These are phyloP conservation scores for Portevinia maculata DNA, from an alignment of 2,888 invertebrate genomes.

Conservation along the genomic window DNA sequence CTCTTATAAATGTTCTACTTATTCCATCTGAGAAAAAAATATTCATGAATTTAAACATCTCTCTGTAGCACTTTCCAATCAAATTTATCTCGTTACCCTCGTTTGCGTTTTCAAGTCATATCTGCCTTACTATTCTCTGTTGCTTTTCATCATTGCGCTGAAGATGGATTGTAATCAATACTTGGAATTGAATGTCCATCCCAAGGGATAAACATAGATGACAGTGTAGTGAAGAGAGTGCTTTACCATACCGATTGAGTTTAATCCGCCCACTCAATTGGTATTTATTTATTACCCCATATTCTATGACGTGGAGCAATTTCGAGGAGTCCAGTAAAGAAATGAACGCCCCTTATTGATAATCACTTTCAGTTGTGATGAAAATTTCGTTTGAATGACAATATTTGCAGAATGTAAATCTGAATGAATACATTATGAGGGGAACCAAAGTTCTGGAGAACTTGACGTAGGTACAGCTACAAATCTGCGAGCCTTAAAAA, in stretches of 20 bases:
- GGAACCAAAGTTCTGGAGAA: no score
- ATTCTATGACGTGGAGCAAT: background rate
- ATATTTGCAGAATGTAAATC: background rate
- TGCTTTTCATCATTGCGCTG: constrained; percentile 2
- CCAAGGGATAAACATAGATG: constrained; percentile 12
- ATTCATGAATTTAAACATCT: background rate
- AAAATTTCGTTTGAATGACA: constrained; percentile 26
- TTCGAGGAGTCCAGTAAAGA: background rate
- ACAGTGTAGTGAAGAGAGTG: constrained; percentile 2
- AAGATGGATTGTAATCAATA: constrained; percentile 32
- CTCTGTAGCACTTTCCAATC: no score
- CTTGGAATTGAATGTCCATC: constrained; percentile 15
- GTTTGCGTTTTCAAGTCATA: constrained; percentile 25
- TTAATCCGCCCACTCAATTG: constrained; percentile 66
- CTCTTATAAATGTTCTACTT: no score
- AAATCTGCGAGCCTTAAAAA: no score
- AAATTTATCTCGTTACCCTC: constrained; percentile 41
- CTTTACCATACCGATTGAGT: constrained; percentile 25
- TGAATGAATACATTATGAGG: background rate
- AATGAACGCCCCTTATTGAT: constrained; percentile 60
- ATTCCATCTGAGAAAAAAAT: no score
- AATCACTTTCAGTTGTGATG: constrained; percentile 41
- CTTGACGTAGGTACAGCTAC: no score
- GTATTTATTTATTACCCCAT: constrained; percentile 62
- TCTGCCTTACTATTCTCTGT: background rate